Evolutionary conservation across 1,140 invertebrate species (phyloP), one percentile per base, ranked within the genome.

Genomic region (Macrobrachium rosenbergii): DNA sequence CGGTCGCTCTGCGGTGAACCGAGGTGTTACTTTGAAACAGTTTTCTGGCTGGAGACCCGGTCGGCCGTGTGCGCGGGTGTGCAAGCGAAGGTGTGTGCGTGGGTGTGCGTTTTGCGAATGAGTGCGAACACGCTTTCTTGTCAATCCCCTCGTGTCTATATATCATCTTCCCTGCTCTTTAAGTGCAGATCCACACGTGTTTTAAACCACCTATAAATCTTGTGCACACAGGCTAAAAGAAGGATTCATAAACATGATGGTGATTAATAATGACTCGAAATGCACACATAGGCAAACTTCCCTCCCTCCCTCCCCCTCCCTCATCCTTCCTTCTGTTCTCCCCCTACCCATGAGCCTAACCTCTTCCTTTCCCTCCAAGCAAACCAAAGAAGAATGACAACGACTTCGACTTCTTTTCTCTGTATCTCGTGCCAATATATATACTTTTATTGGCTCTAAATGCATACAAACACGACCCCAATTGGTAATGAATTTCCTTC

Each of bases 101-200:
- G 78, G 17, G 78, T 80, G 77, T 79, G 77, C 59, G 77, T 60
- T 78, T 28, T 79, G 77, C 59, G 77, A 58, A 58, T 79, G 77
- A 58, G 77, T 79, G 77, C n/a, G 77, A 58, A 58, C 59, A 58
- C 59, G 77, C 59, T 43, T 79, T 58, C 63, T 12, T 80, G 78
- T 80, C 58, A 69, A 64, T 52, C 28, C 59, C 23, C 58, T 19
- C 59, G 78, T 80, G 23, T 81, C 23, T 64, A 37, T 52, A 52
- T 52, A 52, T 52, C 52, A 52, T 52, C 52, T 52, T 52, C 7
- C 52, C 52, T 2, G 12, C 52, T 0, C 2, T 52, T 52, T 52
- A 52, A 52, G 52, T 52, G 52, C 52, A 52, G 7, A 52, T 52
- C 52, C 52, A 52, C 52, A 12, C 52, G 52, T 52, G 52, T 52